Conservation (phyloP, 2,888 invertebrate species). For the Macrosoma leucophasiata region DNA sequence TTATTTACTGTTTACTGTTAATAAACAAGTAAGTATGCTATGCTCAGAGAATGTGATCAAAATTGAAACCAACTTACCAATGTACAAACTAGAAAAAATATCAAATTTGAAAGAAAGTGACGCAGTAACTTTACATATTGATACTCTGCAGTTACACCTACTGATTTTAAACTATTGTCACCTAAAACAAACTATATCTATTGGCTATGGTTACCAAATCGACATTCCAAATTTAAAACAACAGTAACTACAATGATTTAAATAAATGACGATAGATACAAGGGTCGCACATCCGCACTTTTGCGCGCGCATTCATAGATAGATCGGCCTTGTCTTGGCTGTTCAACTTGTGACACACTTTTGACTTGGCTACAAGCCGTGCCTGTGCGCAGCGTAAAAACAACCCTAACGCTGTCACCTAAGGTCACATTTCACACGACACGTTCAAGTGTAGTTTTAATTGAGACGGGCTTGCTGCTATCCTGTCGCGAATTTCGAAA, state of each 20-base stretch:
- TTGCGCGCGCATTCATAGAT: constrained; percentile 66
- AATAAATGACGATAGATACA: constrained; percentile 30
- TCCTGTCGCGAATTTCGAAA: constrained; percentile 54
- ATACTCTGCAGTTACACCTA: constrained; percentile 3
- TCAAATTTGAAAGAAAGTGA: background rate
- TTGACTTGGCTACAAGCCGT: constrained; percentile 70
- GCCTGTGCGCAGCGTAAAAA: constrained; percentile 34
- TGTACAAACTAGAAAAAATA: too few species aligned
- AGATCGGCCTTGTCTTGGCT: constrained; percentile 68
- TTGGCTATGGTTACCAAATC: constrained; percentile 1
- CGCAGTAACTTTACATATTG: background rate
- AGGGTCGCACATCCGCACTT: constrained; percentile 59
- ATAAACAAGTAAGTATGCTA: too few species aligned
- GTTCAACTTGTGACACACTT: constrained; percentile 74
- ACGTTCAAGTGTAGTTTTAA: constrained; percentile 34
- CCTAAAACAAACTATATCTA: constrained; percentile 7
- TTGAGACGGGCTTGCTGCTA: constrained; percentile 39
- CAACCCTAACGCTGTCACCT: constrained; percentile 33
- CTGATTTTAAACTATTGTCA: constrained; percentile 4
- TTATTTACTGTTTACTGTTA: too few species aligned
- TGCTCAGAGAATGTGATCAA: too few species aligned
- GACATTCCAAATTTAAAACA: constrained; percentile 9
- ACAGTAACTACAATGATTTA: constrained; percentile 27
- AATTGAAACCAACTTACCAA: too few species aligned
- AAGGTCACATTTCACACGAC: constrained; percentile 25